Evolutionary conservation across 2,797 vertebrate species (phyloP).

Genomic region (Enoplosus armatus): DNA sequence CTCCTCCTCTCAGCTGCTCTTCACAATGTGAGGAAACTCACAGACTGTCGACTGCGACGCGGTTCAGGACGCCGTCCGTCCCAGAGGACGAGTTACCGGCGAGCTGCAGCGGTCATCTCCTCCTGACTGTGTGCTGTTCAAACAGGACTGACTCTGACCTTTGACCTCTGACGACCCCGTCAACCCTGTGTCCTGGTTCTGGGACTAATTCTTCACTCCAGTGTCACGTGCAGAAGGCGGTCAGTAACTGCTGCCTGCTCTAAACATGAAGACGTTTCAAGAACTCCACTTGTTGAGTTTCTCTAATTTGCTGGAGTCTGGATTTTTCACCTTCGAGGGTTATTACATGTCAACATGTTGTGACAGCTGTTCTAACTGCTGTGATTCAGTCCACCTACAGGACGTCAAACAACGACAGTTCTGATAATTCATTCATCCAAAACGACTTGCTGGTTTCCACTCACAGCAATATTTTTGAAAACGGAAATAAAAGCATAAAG

Average conservation of each 20-base stretch:
- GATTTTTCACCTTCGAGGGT: neutral
- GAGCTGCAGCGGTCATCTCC: constrained; percentile 1
- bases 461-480: no score
- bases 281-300: neutral
- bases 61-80: constrained; percentile 28
- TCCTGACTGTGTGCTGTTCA: constrained; percentile 21
- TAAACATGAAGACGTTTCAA: neutral
- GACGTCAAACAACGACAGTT: neutral
- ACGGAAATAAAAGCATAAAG: neutral
- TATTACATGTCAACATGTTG: no score
- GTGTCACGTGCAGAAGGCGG: neutral
- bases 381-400: neutral
- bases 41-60: neutral
- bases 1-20: constrained; percentile 5
- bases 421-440: neutral
- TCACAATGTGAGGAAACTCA: constrained; percentile 64
- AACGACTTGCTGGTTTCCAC: no score
- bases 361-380: no score
- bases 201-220: neutral
- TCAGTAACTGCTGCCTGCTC: neutral
- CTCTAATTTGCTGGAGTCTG: neutral
- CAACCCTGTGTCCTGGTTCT: constrained; percentile 11
- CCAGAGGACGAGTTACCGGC: constrained; percentile 10
- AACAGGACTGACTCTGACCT: constrained; percentile 45
- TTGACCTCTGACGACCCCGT: constrained; percentile 18